Base-by-base conservation (phyloP, 2,113 vertebrate genomes). In the Catharus bicknelli region DNA sequence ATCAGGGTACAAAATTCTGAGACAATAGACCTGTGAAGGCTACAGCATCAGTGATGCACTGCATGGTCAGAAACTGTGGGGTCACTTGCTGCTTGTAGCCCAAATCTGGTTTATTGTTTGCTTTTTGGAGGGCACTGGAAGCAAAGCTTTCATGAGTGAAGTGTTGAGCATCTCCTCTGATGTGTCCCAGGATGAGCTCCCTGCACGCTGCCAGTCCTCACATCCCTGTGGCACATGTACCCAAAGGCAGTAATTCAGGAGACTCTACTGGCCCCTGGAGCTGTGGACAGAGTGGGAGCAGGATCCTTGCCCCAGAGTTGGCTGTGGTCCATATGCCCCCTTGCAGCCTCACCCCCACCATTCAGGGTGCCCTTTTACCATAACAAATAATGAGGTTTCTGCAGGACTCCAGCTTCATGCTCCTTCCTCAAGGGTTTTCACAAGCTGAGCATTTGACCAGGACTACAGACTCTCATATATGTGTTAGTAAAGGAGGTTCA, bases 21-120 rank as follows among this genome's bases (percentile, higher is more conserved):
- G 53, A 29, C 26, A 50, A 17, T 0, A 5, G n/a, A 13, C 19
- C 3, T 2, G 21, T 30, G 38, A 32, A 72, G 58, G 40, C 53
- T n/a, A 13, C 57, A 27, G 74, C 30, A 14, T 7, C 0, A 0
- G 10, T 27, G 64, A 45, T 0, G 5, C 0, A 0, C 40, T 57
- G 29, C 1, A 0, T 4, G 14, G 19, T 27, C 26, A 55, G 53
- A 55, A 58, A 21, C 70, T 64, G 15, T 10, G 40, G 11, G 30
- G n/a, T 55, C 66, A 12, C 17, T 42, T 42, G 58, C 53, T 84
- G 40, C 17, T n/a, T 25, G 21, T n/a, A 61, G 42, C 36, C 36
- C 38, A 34, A 83, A 72, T 6, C 57, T 40, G 17, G 3, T 2
- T 5, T 32, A 55, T 45, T 25, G 6, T 42, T 75, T 45, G 19